These are phyloP conservation scores for Macaria liturata DNA, from an alignment of 2,888 invertebrate genomes.

Conservation along the genomic window DNA sequence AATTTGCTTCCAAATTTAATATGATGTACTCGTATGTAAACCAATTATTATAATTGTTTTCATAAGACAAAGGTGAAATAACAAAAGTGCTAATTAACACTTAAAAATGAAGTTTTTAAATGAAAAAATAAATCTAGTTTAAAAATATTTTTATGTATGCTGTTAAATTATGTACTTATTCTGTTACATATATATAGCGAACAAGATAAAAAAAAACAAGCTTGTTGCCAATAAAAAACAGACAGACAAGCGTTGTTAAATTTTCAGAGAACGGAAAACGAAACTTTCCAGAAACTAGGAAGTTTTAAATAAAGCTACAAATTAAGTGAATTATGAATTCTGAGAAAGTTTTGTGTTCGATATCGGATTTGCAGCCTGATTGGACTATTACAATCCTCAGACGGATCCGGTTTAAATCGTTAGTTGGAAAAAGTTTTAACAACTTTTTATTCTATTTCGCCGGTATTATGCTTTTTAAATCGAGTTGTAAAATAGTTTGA, in stretches of 20 bases:
- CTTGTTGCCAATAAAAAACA: background rate
- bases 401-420: constrained; percentile 13
- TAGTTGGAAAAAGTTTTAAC: constrained; percentile 12
- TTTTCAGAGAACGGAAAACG: constrained; percentile 4
- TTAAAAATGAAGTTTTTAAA: no score
- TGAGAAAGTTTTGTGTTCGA: constrained; percentile 27
- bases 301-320: constrained; percentile 35
- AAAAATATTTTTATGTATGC: no score
- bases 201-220: no score
- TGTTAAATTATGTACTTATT: no score
- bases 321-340: constrained; percentile 35
- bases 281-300: constrained; percentile 23
- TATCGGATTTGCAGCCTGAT: constrained; percentile 32
- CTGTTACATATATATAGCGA: no score
- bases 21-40: no score
- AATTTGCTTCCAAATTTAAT: no score
- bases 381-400: constrained; percentile 21
- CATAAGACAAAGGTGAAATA: no score
- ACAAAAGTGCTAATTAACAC: no score
- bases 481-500: no score
- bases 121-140: no score
- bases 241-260: background rate
- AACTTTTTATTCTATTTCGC: constrained; percentile 10
- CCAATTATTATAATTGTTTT: no score
- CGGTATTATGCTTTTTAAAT: background rate